These are phyloP conservation scores for Tragelaphus scriptus DNA, from an alignment of 2,113 vertebrate genomes.

Conservation along the genomic window DNA sequence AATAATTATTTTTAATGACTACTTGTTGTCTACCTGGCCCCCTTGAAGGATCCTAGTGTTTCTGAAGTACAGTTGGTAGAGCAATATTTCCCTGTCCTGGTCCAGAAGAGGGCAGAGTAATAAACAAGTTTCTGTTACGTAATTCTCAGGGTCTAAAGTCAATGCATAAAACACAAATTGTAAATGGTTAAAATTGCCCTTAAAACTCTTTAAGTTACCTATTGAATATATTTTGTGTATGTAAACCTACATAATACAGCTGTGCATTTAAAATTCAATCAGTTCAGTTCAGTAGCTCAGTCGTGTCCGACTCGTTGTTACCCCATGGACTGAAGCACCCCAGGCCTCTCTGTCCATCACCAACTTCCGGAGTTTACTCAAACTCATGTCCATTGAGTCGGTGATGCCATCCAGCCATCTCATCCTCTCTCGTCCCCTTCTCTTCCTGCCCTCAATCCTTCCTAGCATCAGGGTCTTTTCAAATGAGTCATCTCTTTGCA, in stretches of 20 bases:
- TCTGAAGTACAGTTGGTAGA: background rate
- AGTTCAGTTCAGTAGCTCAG: background rate
- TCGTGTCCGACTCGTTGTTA: rapidly evolving
- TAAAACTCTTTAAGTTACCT: background rate
- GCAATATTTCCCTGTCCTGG: background rate
- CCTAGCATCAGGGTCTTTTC: background rate
- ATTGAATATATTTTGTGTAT: background rate
- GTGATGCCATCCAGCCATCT: background rate
- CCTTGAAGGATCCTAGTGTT: background rate
- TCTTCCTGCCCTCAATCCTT: background rate
- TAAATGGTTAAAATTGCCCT: background rate
- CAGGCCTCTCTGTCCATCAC: background rate
- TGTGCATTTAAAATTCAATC: background rate
- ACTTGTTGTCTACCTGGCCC: background rate
- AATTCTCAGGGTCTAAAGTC: background rate
- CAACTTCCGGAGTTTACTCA: background rate
- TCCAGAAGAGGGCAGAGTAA: background rate
- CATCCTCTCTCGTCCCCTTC: background rate
- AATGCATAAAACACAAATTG: background rate
- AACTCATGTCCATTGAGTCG: background rate
- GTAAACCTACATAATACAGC: background rate
- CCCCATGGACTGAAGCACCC: background rate
- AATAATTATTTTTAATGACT: background rate
- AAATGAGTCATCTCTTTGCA: background rate
- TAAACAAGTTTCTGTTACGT: background rate